phyloP scores from a whole-genome alignment of 2,888 invertebrate genomes.

The Thelaira solivaga region DNA sequence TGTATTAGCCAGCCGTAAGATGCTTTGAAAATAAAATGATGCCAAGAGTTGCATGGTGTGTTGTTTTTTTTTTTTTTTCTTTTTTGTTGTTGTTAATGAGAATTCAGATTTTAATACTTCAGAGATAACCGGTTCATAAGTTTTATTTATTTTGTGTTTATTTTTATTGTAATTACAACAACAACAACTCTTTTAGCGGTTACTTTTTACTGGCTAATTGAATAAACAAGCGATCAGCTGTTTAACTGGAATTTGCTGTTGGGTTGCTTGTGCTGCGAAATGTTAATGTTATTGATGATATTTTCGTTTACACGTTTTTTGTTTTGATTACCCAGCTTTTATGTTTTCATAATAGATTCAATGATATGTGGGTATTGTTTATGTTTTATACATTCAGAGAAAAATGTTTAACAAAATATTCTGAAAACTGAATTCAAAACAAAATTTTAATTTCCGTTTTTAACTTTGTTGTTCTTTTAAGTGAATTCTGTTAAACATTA shows the following conservation, averaged over 20 bases:
- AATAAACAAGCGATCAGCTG: conserved; percentile 56
- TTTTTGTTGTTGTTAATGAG: conserved; percentile 40
- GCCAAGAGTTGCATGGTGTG: conserved; percentile 41
- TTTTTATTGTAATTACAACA: conserved; percentile 9
- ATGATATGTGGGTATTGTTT: not conserved
- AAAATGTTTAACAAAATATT: not conserved
- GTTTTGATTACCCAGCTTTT: not conserved
- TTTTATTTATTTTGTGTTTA: not conserved
- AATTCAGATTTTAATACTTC: not conserved
- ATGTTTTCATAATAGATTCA: not conserved
- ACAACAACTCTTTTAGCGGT: conserved; percentile 31
- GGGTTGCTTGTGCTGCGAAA: no score
- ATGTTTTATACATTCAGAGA: conserved; percentile 6
- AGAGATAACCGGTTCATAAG: conserved; percentile 31
- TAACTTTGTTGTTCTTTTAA: no score
- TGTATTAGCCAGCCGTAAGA: not conserved
- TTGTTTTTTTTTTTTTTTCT: no score
- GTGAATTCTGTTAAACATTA: no score
- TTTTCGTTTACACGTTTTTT: conserved; percentile 4
- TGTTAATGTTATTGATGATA: no score
- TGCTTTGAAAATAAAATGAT: conserved; percentile 13
- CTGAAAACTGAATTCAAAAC: no score
- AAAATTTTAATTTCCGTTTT: no score
- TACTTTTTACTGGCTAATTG: conserved; percentile 38
- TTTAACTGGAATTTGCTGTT: conserved; percentile 32